Base-by-base conservation (phyloP, 2,113 vertebrate genomes). In the Chloebia gouldiae region DNA sequence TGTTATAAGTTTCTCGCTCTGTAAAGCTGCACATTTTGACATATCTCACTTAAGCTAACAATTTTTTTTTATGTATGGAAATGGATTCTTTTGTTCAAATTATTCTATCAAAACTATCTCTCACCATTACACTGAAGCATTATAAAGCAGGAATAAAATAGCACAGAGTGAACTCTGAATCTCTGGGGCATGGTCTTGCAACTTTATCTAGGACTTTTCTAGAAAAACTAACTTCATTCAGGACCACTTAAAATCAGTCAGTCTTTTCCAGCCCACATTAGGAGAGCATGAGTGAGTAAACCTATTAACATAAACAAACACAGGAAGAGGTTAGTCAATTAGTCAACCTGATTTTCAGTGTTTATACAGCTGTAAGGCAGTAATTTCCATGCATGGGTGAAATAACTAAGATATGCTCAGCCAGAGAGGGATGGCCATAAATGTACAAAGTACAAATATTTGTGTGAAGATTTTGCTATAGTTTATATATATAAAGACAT, bases 291-390 rank as follows among this genome's bases (percentile, higher is more conserved):
- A 75, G 21, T 94, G 69, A 84, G 61, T 49, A 86, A 92, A 89
- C 23, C 7, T 87, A 89, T 89, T 93, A 91, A 71, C 49, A 79
- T 79, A 93, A 84, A 75, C 51, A 92, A 95, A 85, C 81, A 89
- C 13, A 65, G 45, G n/a, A 75, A 91, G 53, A 68, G 44, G 90
- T 92, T 63, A 81, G 69, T 63, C 82, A 70, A 80, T 95, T 93
- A 90, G 47, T 49, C 83, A 87, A 69, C 35, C 57, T 89, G 73
- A 87, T 87, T 94, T 90, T 64, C 42, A 61, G 23, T 91, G 91
- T 77, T 95, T 93, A 84, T 79, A 81, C 73, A 95, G 73, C 86
- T 92, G 61, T 76, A 78, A 93, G 53, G 63, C 53, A 95, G 28
- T 49, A 71, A 89, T 93, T 93, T 88, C 73, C 15, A 53, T 69